These are phyloP conservation scores for Lepilemur septentrionalis DNA, from an alignment of 2,797 vertebrate genomes.

Conservation along the genomic window DNA sequence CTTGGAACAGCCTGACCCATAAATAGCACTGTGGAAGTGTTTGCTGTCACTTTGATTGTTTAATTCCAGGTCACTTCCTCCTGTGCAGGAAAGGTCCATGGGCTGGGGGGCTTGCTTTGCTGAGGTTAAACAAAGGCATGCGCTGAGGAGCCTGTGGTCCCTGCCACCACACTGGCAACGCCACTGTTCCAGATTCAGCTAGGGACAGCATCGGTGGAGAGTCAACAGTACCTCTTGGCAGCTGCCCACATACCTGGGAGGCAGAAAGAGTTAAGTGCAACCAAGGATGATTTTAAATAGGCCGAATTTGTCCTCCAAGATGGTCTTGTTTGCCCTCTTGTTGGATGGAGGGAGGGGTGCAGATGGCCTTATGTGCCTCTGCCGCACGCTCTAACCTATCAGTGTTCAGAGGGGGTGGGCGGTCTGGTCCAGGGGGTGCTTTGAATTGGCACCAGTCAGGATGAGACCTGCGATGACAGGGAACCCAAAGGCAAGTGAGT, in stretches of 20 bases:
- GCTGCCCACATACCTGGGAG: background rate
- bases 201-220: accelerated
- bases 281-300: background rate
- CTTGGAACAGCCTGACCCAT: background rate
- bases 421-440: background rate
- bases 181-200: background rate
- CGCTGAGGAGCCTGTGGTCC: accelerated
- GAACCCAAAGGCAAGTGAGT: background rate
- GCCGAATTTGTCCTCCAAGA: background rate
- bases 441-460: background rate
- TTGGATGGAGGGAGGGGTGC: background rate
- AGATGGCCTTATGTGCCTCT: background rate
- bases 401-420: too few species aligned
- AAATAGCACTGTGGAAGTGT: background rate
- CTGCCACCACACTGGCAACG: accelerated
- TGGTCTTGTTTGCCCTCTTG: background rate
- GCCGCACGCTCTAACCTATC: background rate
- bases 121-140: background rate
- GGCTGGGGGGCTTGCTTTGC: too few species aligned
- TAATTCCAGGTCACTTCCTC: background rate
- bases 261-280: background rate
- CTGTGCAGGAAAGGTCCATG: accelerated
- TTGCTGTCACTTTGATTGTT: background rate
- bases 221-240: background rate
- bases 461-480: background rate